phyloP scores from a whole-genome alignment of 2,888 invertebrate species.

The Drosophila basisetae region DNA sequence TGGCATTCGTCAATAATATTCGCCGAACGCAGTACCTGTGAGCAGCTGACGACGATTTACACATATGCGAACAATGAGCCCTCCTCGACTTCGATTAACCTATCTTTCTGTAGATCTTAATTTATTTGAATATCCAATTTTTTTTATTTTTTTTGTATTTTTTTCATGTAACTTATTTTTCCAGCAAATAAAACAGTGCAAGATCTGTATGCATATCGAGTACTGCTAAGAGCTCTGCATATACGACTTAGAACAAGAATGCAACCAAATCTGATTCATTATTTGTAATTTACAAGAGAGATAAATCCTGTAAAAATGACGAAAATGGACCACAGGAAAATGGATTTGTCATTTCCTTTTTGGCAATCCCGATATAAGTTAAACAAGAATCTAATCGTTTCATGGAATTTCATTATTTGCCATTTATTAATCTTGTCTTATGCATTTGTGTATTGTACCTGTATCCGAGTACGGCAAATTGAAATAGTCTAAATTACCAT shows the following conservation, averaged over 20 bases:
- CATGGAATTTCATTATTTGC: background rate
- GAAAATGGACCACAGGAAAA: background rate
- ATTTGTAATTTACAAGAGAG: background rate
- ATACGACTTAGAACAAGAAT: background rate
- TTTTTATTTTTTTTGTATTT: background rate
- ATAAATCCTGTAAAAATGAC: background rate
- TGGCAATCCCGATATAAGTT: background rate
- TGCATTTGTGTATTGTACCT: background rate
- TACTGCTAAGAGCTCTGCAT: background rate
- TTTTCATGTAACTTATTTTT: slow-evolving; percentile 32
- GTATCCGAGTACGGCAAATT: background rate
- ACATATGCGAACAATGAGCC: background rate
- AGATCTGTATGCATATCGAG: background rate
- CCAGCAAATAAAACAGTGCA: slow-evolving; percentile 22
- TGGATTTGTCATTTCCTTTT: background rate
- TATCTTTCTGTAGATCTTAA: background rate
- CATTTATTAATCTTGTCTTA: background rate
- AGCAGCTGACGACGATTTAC: background rate
- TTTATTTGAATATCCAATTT: background rate
- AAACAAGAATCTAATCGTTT: background rate
- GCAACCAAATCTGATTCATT: background rate
- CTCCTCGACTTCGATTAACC: slow-evolving; percentile 1
- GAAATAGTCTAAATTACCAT: background rate
- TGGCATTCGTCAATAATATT: slow-evolving; percentile 60
- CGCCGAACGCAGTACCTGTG: slow-evolving; percentile 58